A percentile compares a stretch with the other conserved stretches of the same genome.
Conservation (phyloP, 2,888 invertebrate genomes). For the Nesidiocoris tenuis region DNA sequence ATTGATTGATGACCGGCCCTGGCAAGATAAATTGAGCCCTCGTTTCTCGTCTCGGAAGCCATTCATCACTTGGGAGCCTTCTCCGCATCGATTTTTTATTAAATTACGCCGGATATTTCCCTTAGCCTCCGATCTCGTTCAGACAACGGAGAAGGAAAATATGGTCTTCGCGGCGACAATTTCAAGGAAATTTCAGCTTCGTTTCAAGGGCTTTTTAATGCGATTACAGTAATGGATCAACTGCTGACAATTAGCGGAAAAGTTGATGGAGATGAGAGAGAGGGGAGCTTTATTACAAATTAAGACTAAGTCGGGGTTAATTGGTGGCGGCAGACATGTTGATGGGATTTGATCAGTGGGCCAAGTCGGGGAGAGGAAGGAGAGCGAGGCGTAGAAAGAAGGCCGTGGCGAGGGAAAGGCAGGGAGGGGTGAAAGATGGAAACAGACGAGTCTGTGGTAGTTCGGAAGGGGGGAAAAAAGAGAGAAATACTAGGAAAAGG, state of each 20-base stretch:
- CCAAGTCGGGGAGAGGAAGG: not conserved
- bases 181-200: not conserved
- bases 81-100: conserved; percentile 17
- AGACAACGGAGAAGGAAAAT: not conserved
- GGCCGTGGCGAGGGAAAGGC: not conserved
- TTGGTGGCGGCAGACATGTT: conserved; percentile 23
- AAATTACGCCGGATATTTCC: conserved; percentile 3
- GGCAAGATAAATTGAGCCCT: conserved; percentile 30
- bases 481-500: not conserved
- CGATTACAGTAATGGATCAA: conserved; percentile 22
- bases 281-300: conserved; percentile 10
- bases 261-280: not conserved
- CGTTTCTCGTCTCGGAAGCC: conserved; percentile 1
- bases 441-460: conserved; percentile 16
- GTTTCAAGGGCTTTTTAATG: not conserved
- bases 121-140: not conserved
- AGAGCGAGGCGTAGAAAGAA: not conserved
- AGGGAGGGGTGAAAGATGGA: conserved; percentile 14
- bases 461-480: not conserved
- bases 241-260: conserved; percentile 20
- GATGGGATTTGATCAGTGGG: conserved; percentile 38
- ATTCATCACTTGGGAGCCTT: conserved; percentile 21
- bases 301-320: conserved; percentile 17
- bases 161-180: not conserved
- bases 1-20: conserved; percentile 26